Base-by-base conservation (phyloP, 1,140 invertebrate species). In the Panonychus citri region DNA sequence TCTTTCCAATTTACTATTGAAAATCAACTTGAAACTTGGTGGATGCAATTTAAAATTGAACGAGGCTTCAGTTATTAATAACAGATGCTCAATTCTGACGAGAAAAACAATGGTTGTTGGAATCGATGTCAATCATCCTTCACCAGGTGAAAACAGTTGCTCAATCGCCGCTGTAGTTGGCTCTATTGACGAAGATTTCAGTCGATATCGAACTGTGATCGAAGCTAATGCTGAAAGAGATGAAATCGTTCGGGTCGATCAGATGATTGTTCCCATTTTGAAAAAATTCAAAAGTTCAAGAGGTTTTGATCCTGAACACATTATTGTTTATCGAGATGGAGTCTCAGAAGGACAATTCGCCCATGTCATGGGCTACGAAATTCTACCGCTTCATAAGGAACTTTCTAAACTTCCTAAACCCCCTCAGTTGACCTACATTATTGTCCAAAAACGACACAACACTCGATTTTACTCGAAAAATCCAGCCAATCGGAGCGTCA, bases 241-340 rank as follows among this genome's bases (percentile, higher is more conserved):
- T 70, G 79, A 61, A 68, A 76, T 1, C 17, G 42, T 46, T 46
- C 4, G 17, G 5, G n/a, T 46, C 7, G 7, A 17, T 24, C 7
- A 17, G 17, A 85, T 89, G 62, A 74, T 82, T 48, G 62, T 62
- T 19, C 66, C 69, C 28, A 74, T 81, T 26, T 63, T 82, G 7
- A 49, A 58, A 2, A 69, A 67, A 43, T 81, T 78, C 56, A 73
- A 56, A 54, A 48, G 17, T 4, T 8, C 54, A 26, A 54, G 13
- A 27, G 42, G 46, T 12, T 12, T 10, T 12, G 24, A 58, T n/a
- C 71, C 70, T 7, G 56, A 62, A 39, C 90, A 91, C 73, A 76
- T 91, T 0, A 82, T 82, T 66, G 78, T 82, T 0, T 90, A 90
- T 67, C 63, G 90, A 30, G 83, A 84, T 69, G 84, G 84, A 0